Conservation (phyloP, 2,113 vertebrate genomes). For the Delphinus delphis region DNA sequence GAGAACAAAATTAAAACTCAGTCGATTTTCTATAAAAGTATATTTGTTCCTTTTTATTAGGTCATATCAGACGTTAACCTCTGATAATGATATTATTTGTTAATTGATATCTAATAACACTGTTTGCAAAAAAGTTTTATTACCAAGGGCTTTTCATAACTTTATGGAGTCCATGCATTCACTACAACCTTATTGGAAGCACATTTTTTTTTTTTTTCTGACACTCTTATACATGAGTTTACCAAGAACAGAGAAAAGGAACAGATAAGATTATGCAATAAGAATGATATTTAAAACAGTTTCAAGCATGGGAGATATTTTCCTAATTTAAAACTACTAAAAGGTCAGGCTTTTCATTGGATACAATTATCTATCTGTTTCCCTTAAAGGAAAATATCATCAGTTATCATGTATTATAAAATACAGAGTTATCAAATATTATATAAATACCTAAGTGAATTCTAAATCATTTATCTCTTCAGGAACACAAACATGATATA, state of each 20-base stretch:
- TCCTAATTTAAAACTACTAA: slow-evolving; percentile 6
- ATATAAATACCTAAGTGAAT: background rate
- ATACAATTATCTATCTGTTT: background rate
- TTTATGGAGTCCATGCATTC: background rate
- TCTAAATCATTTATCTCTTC: background rate
- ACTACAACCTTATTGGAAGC: background rate
- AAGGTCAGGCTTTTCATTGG: background rate
- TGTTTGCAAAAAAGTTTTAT: background rate
- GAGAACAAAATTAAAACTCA: background rate
- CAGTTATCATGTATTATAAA: background rate
- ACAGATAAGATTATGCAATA: background rate
- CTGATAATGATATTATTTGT: background rate
- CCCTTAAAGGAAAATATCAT: background rate
- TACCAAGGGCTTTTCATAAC: background rate
- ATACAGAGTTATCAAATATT: background rate
- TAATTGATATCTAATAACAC: background rate
- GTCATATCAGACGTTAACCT: background rate
- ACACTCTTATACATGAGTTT: background rate
- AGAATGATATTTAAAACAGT: background rate
- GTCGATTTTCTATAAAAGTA: background rate
- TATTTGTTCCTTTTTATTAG: background rate
- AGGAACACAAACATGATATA: background rate
- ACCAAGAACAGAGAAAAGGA: background rate
- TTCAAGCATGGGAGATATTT: background rate
- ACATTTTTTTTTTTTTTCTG: background rate